Percentiles rank a stretch among this genome's conserved stretches.
Evolutionary conservation across 2,888 invertebrate species (phyloP).

Genomic region (Aleiodes leptofemur): DNA sequence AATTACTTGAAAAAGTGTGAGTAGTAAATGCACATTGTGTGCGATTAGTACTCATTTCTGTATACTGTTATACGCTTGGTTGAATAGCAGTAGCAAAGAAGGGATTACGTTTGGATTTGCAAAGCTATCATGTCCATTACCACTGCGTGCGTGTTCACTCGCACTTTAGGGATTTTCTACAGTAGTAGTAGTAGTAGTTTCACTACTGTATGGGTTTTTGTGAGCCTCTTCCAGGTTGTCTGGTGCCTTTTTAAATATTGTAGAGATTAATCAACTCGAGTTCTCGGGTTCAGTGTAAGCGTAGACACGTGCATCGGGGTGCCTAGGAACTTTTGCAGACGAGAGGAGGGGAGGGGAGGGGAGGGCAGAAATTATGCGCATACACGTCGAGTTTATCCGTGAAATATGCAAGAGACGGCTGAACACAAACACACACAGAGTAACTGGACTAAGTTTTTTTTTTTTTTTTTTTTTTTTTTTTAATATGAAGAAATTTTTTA

Average conservation of each 20-base stretch:
- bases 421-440: neutral
- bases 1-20: conserved; percentile 5
- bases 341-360: conserved; percentile 20
- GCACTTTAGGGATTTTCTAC: conserved; percentile 2
- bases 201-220: too few relatives aligned
- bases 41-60: conserved; percentile 9
- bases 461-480: conserved; percentile 24
- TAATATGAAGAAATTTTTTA: conserved; percentile 1
- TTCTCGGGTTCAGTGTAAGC: conserved; percentile 41
- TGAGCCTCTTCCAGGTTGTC: conserved; percentile 17
- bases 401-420: conserved; percentile 56
- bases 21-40: conserved; percentile 13
- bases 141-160: conserved; percentile 15
- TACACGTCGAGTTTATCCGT: conserved; percentile 52
- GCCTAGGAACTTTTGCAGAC: conserved; percentile 17
- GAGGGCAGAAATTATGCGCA: conserved; percentile 57
- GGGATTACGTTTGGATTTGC: conserved; percentile 38
- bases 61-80: neutral
- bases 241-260: conserved; percentile 67
- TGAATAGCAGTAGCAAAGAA: conserved; percentile 17
- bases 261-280: conserved; percentile 69
- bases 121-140: conserved; percentile 37
- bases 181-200: neutral
- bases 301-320: conserved; percentile 21
- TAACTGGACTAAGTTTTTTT: conserved; percentile 27